A percentile compares a stretch with the other conserved stretches of the same genome.
Evolutionary conservation across 2,797 vertebrate genomes (phyloP).

Genomic region (Oreonectes daqikongensis): DNA sequence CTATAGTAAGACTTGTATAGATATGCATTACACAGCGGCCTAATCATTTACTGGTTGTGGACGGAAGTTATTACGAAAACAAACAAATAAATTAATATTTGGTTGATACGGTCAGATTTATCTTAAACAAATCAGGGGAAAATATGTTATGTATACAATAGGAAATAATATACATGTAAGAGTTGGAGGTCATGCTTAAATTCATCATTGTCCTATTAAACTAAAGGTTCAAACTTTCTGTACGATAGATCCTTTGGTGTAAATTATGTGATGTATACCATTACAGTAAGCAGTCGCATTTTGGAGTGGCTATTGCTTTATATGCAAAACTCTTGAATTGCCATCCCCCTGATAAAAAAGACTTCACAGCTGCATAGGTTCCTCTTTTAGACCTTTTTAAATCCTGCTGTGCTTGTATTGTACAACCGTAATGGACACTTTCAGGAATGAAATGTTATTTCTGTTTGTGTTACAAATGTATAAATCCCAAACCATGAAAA

Average conservation of each 20-base stretch:
- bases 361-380: conserved; percentile 76
- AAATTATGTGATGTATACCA: background rate
- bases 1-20: too few species aligned
- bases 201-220: background rate
- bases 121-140: too few species aligned
- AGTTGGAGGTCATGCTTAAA: background rate
- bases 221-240: background rate
- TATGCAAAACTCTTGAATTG: conserved; percentile 75
- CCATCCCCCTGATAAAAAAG: conserved; percentile 53
- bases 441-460: background rate
- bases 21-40: background rate
- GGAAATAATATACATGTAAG: background rate
- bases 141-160: background rate
- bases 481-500: background rate
- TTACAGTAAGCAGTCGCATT: background rate
- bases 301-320: conserved; percentile 64
- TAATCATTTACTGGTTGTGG: background rate
- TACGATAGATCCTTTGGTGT: background rate
- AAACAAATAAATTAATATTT: too few species aligned
- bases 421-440: conserved; percentile 6
- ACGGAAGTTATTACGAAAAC: too few species aligned
- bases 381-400: conserved; percentile 73
- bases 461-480: background rate
- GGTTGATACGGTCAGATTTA: too few species aligned
- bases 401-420: conserved; percentile 29